A percentile compares a stretch with the other conserved stretches of the same genome.
These are phyloP conservation scores for Hydrozoanthus gracilis DNA, from an alignment of 92 coral and sea anemone species.

Conservation along the genomic window DNA sequence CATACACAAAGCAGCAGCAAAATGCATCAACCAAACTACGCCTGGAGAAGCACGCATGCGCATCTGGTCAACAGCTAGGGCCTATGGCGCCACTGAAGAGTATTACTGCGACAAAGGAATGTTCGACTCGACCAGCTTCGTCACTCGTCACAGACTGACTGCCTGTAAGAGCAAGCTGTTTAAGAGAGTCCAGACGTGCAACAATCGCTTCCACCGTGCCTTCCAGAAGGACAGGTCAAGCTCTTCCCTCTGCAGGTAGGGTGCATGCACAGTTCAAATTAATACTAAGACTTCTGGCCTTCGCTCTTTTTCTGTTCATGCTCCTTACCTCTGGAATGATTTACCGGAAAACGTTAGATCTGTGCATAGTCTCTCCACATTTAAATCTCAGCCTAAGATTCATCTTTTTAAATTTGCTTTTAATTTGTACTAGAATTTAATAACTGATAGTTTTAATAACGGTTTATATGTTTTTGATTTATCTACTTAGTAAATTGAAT, in stretches of 20 bases:
- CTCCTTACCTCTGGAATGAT: too few species aligned
- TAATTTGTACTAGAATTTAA: not conserved
- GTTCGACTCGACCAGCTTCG: constrained; percentile 17
- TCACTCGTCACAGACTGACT: not conserved
- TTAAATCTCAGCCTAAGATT: not conserved
- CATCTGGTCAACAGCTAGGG: not conserved
- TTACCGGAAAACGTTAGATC: too few species aligned
- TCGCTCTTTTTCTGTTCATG: too few species aligned
- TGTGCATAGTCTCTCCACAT: too few species aligned
- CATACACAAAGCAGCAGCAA: constrained; percentile 6
- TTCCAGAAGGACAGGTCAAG: constrained; percentile 33
- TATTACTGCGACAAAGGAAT: constrained; percentile 34
- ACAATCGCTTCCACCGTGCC: constrained; percentile 3
- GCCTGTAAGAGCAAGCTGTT: constrained; percentile 16
- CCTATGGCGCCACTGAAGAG: constrained; percentile 9
- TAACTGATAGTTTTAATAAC: too few species aligned
- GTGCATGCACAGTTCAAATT: too few species aligned
- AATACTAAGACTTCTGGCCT: not conserved
- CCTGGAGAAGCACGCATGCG: not conserved
- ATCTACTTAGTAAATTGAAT: too few species aligned
- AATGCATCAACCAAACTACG: not conserved
- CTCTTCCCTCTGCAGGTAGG: constrained; percentile 26
- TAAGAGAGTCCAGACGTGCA: constrained; percentile 12
- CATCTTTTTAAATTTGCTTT: too few species aligned
- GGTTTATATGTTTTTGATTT: too few species aligned